These are phyloP conservation scores for Eristalis tenax DNA, from an alignment of 2,888 invertebrate species.

Conservation along the genomic window DNA sequence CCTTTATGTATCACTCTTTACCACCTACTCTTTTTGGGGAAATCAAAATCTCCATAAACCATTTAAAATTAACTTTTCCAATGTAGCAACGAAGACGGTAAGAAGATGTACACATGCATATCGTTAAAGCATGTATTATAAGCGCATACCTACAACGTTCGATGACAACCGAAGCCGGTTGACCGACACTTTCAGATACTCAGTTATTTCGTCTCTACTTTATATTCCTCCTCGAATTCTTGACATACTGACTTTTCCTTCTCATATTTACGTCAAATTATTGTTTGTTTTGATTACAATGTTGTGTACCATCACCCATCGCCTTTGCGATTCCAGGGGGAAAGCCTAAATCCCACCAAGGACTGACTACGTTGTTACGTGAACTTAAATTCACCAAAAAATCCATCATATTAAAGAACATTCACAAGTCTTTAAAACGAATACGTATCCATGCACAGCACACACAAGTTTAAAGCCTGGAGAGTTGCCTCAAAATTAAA, in stretches of 20 bases:
- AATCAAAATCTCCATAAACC: background rate
- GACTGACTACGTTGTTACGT: background rate
- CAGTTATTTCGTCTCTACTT: constrained; percentile 26
- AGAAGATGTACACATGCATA: constrained; percentile 6
- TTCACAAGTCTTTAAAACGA: constrained; percentile 34
- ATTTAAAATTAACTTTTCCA: constrained; percentile 66
- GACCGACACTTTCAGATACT: constrained; percentile 65
- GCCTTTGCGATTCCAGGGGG: constrained; percentile 38
- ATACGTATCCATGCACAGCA: background rate
- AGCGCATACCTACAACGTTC: background rate
- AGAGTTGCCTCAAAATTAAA: constrained; percentile 54
- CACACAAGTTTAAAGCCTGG: constrained; percentile 38
- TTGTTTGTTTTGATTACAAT: constrained; percentile 56
- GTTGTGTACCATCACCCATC: background rate
- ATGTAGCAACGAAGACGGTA: constrained; percentile 48
- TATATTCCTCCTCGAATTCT: constrained; percentile 33
- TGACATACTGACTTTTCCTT: constrained; percentile 31
- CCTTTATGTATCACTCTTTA: background rate
- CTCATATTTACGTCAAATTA: constrained; percentile 15
- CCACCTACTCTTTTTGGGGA: background rate
- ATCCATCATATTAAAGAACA: constrained; percentile 35
- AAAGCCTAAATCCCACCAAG: constrained; percentile 1
- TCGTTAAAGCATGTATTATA: background rate
- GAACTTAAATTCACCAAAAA: constrained; percentile 39
- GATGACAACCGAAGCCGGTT: constrained; percentile 65